Conservation (phyloP, 2,113 vertebrate genomes). For the Vicugna pacos region DNA sequence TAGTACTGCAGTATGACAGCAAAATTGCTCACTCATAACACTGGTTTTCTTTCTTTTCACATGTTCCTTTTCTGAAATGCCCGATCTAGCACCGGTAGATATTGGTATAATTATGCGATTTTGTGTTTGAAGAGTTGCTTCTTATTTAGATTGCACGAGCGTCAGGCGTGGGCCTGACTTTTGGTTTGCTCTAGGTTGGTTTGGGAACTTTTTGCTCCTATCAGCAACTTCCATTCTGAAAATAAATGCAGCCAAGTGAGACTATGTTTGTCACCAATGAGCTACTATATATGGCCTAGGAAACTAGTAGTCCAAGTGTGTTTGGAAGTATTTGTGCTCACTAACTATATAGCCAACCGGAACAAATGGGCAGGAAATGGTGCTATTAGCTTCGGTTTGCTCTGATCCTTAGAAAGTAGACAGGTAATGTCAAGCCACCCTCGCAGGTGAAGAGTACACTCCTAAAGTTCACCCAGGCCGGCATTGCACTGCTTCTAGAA, state of each 20-base stretch:
- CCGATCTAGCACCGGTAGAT: neutral
- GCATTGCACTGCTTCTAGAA: neutral
- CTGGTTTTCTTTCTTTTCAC: neutral
- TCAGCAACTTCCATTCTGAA: neutral
- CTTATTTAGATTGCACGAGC: neutral
- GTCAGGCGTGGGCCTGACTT: neutral
- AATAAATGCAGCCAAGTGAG: neutral
- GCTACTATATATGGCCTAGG: neutral
- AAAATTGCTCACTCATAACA: neutral
- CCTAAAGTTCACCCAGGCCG: neutral
- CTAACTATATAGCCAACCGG: neutral
- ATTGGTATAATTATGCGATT: neutral
- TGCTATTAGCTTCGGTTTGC: neutral
- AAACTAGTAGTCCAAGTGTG: neutral
- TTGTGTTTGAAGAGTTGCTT: neutral
- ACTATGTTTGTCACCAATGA: neutral
- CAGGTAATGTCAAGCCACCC: rapidly evolving
- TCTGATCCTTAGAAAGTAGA: neutral
- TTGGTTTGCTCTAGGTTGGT: neutral
- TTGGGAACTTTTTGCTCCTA: neutral
- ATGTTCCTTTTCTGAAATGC: neutral
- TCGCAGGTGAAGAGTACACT: neutral
- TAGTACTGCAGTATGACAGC: neutral
- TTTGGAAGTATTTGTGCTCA: neutral
- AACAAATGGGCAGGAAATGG: neutral